Base-by-base conservation (phyloP, 92 coral and sea anemone genomes). In the Zoanthus gigantus region DNA sequence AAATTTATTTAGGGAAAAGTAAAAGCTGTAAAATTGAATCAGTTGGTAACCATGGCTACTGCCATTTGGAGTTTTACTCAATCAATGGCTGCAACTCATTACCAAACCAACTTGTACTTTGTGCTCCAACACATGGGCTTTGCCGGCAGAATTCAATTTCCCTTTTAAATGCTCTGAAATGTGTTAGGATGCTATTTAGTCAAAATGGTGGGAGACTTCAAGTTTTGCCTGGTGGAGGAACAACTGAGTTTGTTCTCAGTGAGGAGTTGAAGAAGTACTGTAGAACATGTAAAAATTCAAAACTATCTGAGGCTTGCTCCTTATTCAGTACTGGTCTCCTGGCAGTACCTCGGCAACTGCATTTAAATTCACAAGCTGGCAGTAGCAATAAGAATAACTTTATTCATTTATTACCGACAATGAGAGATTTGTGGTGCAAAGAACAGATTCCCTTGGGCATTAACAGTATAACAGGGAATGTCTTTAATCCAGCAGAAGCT, bases 101-200 rank as follows among this genome's bases (percentile, higher is more conserved):
- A 14, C 88, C 93, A 23, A 82, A 88, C 76, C 90, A 87, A 68
- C 85, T 97, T 16, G 37, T 95, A 34, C 92, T 97, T 34, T 92
- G 91, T 89, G 95, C 94, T 37, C 98, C 99, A 88, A 88, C 92
- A 31, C 93, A 92, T 53, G 94, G 95, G 1, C 71, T 97, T 58
- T 91, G 98, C 61, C 92, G 74, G 10, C 99, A 95, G 72, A 91
- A 91, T 79, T 83, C 84, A 53, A 83, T 94, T 87, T 94, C 96
- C 66, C 91, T 97, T 44, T 83, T 83, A 53, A 90, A 86, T 86
- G 94, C 95, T 9, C 69, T 97, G 29, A 95, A 95, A 80, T 87
- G 82, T 69, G 58, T 97, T 15, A 88, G 81, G 52, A 95, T 90
- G 94, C 87, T 96, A 32, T 91, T 94, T 77, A 89, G 79, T 15